These are phyloP conservation scores for Heteronetta atricapilla DNA, from an alignment of 2,113 vertebrate genomes.

Conservation along the genomic window DNA sequence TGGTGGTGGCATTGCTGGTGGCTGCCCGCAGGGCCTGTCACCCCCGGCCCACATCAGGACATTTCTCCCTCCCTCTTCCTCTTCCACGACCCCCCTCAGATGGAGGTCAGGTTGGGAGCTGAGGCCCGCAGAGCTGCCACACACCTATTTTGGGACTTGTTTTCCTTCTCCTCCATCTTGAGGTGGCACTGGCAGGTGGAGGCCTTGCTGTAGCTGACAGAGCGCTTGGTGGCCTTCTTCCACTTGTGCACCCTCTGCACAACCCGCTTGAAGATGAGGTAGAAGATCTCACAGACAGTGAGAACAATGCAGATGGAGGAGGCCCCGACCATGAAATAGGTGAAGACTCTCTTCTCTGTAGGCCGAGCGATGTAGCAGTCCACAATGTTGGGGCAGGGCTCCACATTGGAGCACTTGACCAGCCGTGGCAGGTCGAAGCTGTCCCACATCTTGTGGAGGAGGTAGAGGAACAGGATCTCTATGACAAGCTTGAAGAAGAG, in stretches of 20 bases:
- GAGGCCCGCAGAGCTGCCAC: constrained; percentile 21
- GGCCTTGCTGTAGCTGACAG: constrained; percentile 68
- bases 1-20: background rate
- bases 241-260: constrained; percentile 46
- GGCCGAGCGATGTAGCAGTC: constrained; percentile 85
- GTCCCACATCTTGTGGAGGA: constrained; percentile 82
- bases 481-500: constrained; percentile 82
- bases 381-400: constrained; percentile 80
- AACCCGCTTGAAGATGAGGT: constrained; percentile 80
- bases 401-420: constrained; percentile 75
- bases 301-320: constrained; percentile 81
- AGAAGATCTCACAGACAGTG: constrained; percentile 82
- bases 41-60: background rate
- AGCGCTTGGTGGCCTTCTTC: constrained; percentile 51
- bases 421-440: constrained; percentile 80
- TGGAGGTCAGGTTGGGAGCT: constrained; percentile 46
- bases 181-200: constrained; percentile 77
- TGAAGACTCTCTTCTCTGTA: constrained; percentile 83
- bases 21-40: background rate
- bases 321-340: constrained; percentile 84
- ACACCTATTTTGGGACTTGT: background rate
- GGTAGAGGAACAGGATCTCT: constrained; percentile 80
- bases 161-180: constrained; percentile 65
- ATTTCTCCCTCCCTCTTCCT: background rate
- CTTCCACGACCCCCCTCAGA: constrained; percentile 34